These are phyloP conservation scores for Petromus typicus DNA, from an alignment of 2,113 vertebrate genomes.

Conservation along the genomic window DNA sequence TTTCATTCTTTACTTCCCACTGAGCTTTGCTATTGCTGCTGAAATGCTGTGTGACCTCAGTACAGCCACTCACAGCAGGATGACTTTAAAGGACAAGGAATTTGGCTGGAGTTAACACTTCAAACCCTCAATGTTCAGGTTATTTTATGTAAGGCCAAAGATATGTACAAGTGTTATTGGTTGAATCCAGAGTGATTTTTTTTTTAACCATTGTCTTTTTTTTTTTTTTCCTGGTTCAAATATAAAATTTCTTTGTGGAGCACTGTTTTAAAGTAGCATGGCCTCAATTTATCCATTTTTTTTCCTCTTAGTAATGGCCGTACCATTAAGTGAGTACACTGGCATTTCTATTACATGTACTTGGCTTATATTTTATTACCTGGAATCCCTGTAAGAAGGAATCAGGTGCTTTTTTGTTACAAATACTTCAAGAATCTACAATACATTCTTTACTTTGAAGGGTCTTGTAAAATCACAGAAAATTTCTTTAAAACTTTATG, in stretches of 20 bases:
- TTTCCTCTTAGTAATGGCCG: background rate
- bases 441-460: background rate
- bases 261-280: background rate
- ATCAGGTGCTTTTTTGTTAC: constrained; percentile 3
- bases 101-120: constrained; percentile 75
- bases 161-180: constrained; percentile 21
- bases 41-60: constrained; percentile 78
- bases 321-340: background rate
- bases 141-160: constrained; percentile 62
- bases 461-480: background rate
- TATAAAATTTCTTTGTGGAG: constrained; percentile 5
- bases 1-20: constrained; percentile 78
- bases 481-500: background rate
- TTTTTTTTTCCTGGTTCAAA: constrained; percentile 11
- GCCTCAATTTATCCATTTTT: background rate
- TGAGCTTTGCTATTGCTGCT: constrained; percentile 71
- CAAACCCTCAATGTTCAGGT: constrained; percentile 57
- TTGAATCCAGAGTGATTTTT: constrained; percentile 12
- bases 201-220: background rate
- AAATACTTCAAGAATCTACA: constrained; percentile 4
- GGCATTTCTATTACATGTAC: constrained; percentile 29
- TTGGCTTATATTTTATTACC: constrained; percentile 49
- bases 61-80: constrained; percentile 61
- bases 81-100: constrained; percentile 68
- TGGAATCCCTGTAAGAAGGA: background rate